Evolutionary conservation across 2,888 invertebrate genomes (phyloP).

Genomic region (Trichopria drosophilae): DNA sequence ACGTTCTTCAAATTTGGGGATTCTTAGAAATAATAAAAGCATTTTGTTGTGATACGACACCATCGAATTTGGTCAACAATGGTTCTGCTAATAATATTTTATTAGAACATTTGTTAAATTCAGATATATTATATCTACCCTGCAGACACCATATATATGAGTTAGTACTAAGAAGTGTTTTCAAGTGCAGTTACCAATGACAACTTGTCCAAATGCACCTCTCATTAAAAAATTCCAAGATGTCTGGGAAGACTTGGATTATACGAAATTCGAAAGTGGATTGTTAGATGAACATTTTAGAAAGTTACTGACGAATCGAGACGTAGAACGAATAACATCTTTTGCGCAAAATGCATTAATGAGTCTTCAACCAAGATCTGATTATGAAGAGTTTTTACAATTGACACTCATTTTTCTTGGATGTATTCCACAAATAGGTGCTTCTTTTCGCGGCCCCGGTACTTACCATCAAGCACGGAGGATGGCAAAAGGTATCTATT

Average conservation of each 20-base stretch:
- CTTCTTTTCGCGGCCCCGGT: constrained; percentile 28
- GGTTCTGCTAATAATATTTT: constrained; percentile 32
- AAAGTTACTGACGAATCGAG: constrained; percentile 18
- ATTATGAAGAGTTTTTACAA: constrained; percentile 30
- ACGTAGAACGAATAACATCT: constrained; percentile 23
- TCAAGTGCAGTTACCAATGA: constrained; percentile 31
- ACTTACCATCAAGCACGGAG: constrained; percentile 34
- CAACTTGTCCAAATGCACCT: constrained; percentile 33
- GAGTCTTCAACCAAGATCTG: constrained; percentile 25
- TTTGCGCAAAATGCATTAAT: constrained; percentile 22
- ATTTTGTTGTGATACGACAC: constrained; percentile 40
- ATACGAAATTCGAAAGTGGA: constrained; percentile 23
- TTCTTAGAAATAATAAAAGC: constrained; percentile 33
- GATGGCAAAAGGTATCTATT: constrained; percentile 36
- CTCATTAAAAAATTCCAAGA: constrained; percentile 37
- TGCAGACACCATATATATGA: constrained; percentile 43
- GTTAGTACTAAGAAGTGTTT: constrained; percentile 36
- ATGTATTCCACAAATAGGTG: constrained; percentile 16
- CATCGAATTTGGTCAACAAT: constrained; percentile 39
- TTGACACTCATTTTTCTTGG: constrained; percentile 27
- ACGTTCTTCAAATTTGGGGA: constrained; percentile 34
- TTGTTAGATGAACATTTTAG: constrained; percentile 20
- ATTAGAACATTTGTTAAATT: constrained; percentile 38
- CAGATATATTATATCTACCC: constrained; percentile 33
- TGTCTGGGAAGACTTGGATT: constrained; percentile 31